These are phyloP conservation scores for Drosophila picticornis DNA, from an alignment of 2,888 invertebrate species.

Conservation along the genomic window DNA sequence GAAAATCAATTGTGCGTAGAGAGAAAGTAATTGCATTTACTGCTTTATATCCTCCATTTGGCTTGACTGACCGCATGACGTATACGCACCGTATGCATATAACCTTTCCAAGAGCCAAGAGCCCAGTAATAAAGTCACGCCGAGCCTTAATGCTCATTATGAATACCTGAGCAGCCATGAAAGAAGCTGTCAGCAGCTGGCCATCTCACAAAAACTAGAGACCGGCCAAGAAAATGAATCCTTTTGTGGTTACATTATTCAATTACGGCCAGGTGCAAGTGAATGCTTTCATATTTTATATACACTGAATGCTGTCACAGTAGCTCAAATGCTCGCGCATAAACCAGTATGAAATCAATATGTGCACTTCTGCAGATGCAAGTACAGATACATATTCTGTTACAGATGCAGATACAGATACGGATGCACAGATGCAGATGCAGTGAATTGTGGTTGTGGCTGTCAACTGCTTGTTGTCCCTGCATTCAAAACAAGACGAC, in stretches of 20 bases:
- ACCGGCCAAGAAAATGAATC: conserved; percentile 26
- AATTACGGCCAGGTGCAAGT: conserved; percentile 55
- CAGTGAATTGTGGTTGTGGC: conserved; percentile 23
- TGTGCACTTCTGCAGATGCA: conserved; percentile 12
- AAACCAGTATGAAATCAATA: conserved; percentile 42
- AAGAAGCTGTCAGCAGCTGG: conserved; percentile 18
- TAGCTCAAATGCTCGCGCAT: neutral
- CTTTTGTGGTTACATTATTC: conserved; percentile 60
- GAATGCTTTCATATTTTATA: conserved; percentile 57
- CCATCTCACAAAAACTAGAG: neutral
- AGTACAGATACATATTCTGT: conserved; percentile 3
- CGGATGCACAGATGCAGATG: conserved; percentile 5
- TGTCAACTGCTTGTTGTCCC: conserved; percentile 28
- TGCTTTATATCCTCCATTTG: conserved; percentile 29
- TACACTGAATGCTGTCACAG: conserved; percentile 30
- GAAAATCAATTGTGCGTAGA: conserved; percentile 74
- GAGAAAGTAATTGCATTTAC: conserved; percentile 67
- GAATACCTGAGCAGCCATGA: conserved; percentile 41
- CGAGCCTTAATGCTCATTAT: conserved; percentile 31
- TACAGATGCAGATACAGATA: neutral
- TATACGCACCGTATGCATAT: conserved; percentile 11
- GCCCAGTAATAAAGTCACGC: conserved; percentile 17
- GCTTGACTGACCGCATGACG: conserved; percentile 27
- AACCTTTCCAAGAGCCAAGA: neutral
- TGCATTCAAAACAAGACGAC: conserved; percentile 45